phyloP scores from a whole-genome alignment of 2,797 vertebrate species.

The Sylvilagus floridanus region DNA sequence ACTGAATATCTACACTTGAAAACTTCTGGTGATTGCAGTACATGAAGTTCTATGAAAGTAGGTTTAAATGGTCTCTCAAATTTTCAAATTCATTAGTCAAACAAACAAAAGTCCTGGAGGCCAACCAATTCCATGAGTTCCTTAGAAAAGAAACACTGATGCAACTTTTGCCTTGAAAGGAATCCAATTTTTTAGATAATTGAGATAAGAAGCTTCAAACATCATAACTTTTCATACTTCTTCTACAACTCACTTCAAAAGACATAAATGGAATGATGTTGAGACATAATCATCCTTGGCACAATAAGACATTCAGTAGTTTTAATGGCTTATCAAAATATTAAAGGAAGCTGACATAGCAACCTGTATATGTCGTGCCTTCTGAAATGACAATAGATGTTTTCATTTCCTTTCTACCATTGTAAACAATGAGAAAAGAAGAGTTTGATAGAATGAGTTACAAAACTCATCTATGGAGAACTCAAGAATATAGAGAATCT shows the following conservation, averaged over 20 bases:
- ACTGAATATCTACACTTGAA: not conserved
- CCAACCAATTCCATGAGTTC: not conserved
- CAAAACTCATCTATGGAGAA: not conserved
- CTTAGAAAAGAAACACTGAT: not conserved
- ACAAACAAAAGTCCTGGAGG: not conserved
- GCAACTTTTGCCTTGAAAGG: not conserved
- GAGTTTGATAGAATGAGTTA: not conserved
- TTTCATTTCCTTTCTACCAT: not conserved
- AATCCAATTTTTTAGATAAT: not conserved
- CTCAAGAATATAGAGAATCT: not conserved
- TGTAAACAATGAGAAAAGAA: not conserved
- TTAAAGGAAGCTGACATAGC: not conserved
- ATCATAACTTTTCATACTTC: not conserved
- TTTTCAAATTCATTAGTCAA: not conserved
- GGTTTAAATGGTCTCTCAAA: not conserved
- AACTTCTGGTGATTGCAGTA: not conserved
- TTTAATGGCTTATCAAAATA: not conserved
- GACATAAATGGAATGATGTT: not conserved
- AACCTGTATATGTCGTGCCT: not conserved
- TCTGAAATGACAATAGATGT: not conserved
- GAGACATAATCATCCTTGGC: not conserved
- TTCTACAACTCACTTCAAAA: not conserved
- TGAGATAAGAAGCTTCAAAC: not conserved
- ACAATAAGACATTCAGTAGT: not conserved
- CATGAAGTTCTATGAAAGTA: not conserved